Percentiles rank a stretch among this genome's conserved stretches.
These are phyloP conservation scores for Mellivora capensis DNA, from an alignment of 2,113 vertebrate genomes.

Conservation along the genomic window DNA sequence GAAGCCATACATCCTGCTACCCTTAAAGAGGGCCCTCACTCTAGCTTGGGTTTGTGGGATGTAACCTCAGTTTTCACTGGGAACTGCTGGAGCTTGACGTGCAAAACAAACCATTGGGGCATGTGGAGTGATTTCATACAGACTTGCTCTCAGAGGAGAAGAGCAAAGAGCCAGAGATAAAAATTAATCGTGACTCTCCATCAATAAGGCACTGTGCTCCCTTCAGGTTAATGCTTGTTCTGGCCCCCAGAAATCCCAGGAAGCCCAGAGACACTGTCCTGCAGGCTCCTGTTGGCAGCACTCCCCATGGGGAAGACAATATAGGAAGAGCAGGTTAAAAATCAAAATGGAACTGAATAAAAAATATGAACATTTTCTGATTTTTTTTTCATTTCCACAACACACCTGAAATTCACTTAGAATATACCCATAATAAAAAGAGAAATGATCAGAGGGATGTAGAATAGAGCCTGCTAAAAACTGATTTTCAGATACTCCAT, in stretches of 20 bases:
- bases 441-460: conserved; percentile 51
- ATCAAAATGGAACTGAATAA: conserved; percentile 40
- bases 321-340: background rate
- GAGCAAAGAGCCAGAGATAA: background rate
- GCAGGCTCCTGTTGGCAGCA: background rate
- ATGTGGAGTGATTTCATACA: background rate
- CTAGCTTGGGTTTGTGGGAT: background rate
- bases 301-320: background rate
- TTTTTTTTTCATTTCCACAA: conserved; percentile 31
- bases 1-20: background rate
- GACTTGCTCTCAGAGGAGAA: conserved; percentile 15
- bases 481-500: conserved; percentile 65
- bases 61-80: conserved; percentile 9
- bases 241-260: background rate
- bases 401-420: conserved; percentile 42
- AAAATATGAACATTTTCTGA: background rate
- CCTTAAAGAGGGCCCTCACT: background rate
- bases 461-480: conserved; percentile 58
- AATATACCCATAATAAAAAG: conserved; percentile 33
- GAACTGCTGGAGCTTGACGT: background rate
- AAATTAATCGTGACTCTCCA: background rate
- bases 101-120: background rate
- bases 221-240: background rate
- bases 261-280: background rate
- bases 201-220: background rate